A percentile compares a stretch with the other conserved stretches of the same genome.
Conservation (phyloP, 2,797 vertebrate species). For the Acestrorhynchus altus region DNA sequence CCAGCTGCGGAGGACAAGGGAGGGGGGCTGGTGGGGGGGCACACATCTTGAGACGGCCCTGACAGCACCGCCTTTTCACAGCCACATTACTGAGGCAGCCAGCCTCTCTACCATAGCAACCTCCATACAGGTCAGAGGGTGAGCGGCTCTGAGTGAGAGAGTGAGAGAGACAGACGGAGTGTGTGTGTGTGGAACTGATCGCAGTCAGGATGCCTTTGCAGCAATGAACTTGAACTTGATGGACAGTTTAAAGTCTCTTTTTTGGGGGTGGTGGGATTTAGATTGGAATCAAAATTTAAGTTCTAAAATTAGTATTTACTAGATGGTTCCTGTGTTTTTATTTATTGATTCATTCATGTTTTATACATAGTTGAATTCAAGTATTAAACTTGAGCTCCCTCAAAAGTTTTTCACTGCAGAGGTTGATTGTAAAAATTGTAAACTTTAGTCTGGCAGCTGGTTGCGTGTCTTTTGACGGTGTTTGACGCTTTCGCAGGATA, state of each 20-base stretch:
- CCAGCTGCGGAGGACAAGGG: conserved; percentile 74
- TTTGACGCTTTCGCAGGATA: no score
- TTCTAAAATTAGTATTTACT: no score
- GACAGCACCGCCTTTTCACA: conserved; percentile 93
- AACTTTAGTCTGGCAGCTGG: no score
- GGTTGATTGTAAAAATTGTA: no score
- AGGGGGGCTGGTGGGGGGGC: conserved; percentile 68
- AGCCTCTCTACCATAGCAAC: conserved; percentile 94
- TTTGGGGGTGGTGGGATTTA: not conserved
- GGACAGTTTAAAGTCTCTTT: not conserved
- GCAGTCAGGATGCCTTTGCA: conserved; percentile 61
- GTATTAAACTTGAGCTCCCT: no score
- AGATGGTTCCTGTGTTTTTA: no score
- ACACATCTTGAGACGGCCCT: conserved; percentile 90
- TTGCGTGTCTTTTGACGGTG: no score
- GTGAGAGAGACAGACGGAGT: conserved; percentile 20
- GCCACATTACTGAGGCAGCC: conserved; percentile 87
- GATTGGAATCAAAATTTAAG: no score
- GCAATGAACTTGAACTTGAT: conserved; percentile 80
- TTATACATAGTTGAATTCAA: no score
- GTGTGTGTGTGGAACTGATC: conserved; percentile 34
- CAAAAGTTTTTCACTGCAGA: no score
- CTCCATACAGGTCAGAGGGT: conserved; percentile 78
- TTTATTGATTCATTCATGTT: no score
- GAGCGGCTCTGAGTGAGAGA: conserved; percentile 60